phyloP scores from a whole-genome alignment of 1,140 invertebrate genomes.

The Himalopsyche phryganea region DNA sequence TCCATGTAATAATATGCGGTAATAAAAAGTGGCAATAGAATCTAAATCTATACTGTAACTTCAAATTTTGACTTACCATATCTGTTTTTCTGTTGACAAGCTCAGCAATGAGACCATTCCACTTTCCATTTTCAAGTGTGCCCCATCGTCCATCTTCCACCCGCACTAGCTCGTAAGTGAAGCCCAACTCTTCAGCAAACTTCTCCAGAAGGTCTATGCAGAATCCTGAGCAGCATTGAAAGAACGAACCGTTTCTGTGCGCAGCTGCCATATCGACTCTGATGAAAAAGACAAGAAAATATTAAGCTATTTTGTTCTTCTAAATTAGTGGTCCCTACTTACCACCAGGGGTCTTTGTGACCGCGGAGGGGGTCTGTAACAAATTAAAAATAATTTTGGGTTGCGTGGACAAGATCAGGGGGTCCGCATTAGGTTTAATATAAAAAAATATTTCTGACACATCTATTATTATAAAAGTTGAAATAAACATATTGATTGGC shows the following conservation, averaged over 20 bases:
- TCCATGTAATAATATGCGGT: too few species aligned
- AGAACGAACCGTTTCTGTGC: conserved; percentile 77
- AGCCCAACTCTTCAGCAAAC: conserved; percentile 88
- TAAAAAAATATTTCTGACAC: too few species aligned
- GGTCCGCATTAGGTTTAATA: too few species aligned
- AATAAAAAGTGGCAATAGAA: too few species aligned
- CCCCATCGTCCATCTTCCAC: conserved; percentile 96
- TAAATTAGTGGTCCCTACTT: too few species aligned
- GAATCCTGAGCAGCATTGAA: conserved; percentile 95
- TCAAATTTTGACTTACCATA: conserved; percentile 78
- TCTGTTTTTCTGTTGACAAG: conserved; percentile 91
- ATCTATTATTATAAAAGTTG: too few species aligned
- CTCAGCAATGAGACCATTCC: conserved; percentile 95
- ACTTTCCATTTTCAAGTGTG: conserved; percentile 86
- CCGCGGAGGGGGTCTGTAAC: too few species aligned
- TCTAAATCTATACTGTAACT: too few species aligned
- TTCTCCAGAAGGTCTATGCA: conserved; percentile 93
- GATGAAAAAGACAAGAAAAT: conserved; percentile 36
- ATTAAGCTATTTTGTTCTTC: conserved; percentile 2
- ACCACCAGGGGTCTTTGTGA: too few species aligned
- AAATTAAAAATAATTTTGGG: too few species aligned
- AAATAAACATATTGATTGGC: too few species aligned
- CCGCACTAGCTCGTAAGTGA: conserved; percentile 91
- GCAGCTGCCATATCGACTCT: conserved; percentile 74
- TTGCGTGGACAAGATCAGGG: too few species aligned